Percentiles rank a stretch among this genome's conserved stretches.
phyloP scores from a whole-genome alignment of 2,888 invertebrate species.

The Drosophila austrosaltans region DNA sequence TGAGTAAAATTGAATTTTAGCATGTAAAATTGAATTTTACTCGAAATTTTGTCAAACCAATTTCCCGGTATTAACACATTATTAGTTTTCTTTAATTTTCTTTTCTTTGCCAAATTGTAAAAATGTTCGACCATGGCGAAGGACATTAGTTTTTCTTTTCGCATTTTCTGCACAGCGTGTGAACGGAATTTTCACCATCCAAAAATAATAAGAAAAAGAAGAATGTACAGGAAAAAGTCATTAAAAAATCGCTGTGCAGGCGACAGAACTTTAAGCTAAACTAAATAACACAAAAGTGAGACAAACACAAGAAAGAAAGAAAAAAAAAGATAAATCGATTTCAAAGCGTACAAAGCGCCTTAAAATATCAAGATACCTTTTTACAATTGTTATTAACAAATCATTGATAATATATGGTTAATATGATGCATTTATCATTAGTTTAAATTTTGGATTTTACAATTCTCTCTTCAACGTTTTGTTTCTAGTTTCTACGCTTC shows the following conservation, averaged over 20 bases:
- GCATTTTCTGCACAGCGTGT: constrained; percentile 30
- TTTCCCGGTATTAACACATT: constrained; percentile 4
- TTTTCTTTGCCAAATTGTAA: not conserved
- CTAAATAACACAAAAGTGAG: constrained; percentile 22
- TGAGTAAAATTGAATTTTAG: constrained; percentile 11
- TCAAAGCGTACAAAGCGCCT: constrained; percentile 8
- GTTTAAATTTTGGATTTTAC: constrained; percentile 40
- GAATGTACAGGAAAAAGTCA: constrained; percentile 64
- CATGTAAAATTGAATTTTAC: constrained; percentile 8
- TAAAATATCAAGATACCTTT: constrained; percentile 50
- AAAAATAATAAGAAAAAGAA: constrained; percentile 41
- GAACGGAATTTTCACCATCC: constrained; percentile 1
- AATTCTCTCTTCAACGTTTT: constrained; percentile 29
- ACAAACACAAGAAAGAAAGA: not conserved
- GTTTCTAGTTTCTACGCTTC: constrained; percentile 1
- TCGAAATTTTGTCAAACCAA: not conserved
- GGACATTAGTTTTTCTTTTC: not conserved
- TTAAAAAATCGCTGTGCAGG: constrained; percentile 61
- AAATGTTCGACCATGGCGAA: not conserved
- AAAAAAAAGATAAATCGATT: constrained; percentile 30
- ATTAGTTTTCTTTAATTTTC: not conserved
- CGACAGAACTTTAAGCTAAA: constrained; percentile 14
- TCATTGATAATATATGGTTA: constrained; percentile 34
- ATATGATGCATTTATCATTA: constrained; percentile 47
- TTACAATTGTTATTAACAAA: constrained; percentile 42